phyloP scores from a whole-genome alignment of 2,113 vertebrate genomes.

The Hemiscyllium ocellatum region DNA sequence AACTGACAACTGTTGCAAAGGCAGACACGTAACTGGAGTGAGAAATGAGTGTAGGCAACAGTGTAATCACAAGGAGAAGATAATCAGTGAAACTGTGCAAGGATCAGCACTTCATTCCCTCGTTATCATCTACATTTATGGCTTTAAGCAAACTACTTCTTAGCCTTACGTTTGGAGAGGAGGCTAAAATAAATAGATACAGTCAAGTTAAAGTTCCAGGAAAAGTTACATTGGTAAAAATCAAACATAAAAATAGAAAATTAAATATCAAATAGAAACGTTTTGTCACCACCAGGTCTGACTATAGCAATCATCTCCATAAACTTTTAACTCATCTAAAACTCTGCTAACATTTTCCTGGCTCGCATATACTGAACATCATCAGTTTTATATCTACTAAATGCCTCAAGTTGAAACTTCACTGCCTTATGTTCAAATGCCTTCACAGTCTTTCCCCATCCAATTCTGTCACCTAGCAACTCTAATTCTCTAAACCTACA shows the following conservation, averaged over 20 bases:
- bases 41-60: not conserved
- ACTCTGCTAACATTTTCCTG: not conserved
- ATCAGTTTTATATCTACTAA: not conserved
- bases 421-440: not conserved
- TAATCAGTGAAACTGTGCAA: not conserved
- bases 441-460: not conserved
- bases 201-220: not conserved
- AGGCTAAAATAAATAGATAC: not conserved
- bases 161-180: not conserved
- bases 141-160: not conserved
- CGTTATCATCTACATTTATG: not conserved
- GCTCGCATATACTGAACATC: not conserved
- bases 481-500: not conserved
- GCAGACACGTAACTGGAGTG: not conserved
- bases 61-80: not conserved
- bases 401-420: not conserved
- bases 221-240: not conserved
- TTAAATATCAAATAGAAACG: not conserved
- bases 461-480: not conserved
- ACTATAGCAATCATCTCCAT: not conserved
- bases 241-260: not conserved
- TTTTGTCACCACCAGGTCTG: not conserved
- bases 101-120: not conserved
- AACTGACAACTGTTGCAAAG: not conserved
- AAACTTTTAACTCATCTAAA: not conserved